Evolutionary conservation across 2,113 vertebrate genomes (phyloP), one percentile per base, ranked within the genome.

Genomic region (Sceloporus tristichus): DNA sequence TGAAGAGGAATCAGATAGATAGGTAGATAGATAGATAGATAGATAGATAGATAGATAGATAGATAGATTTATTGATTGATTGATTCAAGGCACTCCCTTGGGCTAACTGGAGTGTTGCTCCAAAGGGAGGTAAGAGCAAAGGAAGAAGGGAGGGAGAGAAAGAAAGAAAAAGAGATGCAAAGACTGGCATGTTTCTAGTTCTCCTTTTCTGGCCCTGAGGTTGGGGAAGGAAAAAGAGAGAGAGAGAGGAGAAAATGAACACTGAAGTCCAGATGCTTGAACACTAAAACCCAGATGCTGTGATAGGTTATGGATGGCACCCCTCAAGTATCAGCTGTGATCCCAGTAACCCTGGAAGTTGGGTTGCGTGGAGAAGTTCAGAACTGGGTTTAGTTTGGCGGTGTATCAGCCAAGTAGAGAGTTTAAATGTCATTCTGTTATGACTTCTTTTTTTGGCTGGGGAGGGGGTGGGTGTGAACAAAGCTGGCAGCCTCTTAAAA

Each of bases 321-420:
- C 85, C 25, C 25, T 8, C 86, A 88, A 88, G 78, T 83, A 71
- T 79, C 16, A 73, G 25, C 34, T 34, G 59, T 48, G 85, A 7
- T 89, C 0, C 8, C 9, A 2, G 79, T 54, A 19, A 53, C 40
- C 4, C 25, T 71, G 38, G 29, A 93, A 95, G 92, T 90, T 93
- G 74, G 90, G 81, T 88, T 95, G 84, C 77, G 56, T 62, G 27
- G 9, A 2, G 25, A 95, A 96, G 95, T 96, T 96, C 1, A 3
- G 82, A 66, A 83, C 74, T 68, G 6, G 89, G 66, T 91, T 75
- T 79, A 91, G 9, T 59, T 90, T 85, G 87, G 78, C 38, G 62
- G 93, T 90, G 86, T 53, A 90, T 91, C 88, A 88, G 76, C 74
- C 56, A 76, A 88, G 78, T 84, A 0, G 2, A 0, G 42, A 82